Conservation (phyloP, 1,140 invertebrate genomes). For the Lordiphosa clarofinis region DNA sequence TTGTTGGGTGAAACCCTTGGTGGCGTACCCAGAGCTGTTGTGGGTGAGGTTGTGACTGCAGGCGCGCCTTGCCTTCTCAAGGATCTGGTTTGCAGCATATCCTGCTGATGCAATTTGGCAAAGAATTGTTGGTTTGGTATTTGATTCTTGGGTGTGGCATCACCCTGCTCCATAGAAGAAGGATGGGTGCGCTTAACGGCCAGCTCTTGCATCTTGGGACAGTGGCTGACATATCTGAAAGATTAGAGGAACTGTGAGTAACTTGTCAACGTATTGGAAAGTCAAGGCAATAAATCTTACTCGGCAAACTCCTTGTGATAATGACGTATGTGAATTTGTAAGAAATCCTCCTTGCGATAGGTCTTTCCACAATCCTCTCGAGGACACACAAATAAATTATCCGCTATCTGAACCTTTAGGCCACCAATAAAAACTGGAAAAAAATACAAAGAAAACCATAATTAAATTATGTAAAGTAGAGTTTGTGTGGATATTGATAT, state of each 20-base stretch:
- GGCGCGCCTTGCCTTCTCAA: conserved; percentile 33
- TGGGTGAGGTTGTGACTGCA: conserved; percentile 17
- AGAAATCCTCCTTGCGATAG: conserved; percentile 92
- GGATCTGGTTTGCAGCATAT: conserved; percentile 63
- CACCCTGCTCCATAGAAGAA: conserved; percentile 81
- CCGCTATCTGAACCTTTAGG: conserved; percentile 85
- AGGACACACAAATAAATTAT: conserved; percentile 88
- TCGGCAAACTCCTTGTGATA: conserved; percentile 91
- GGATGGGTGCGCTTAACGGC: conserved; percentile 88
- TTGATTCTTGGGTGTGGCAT: conserved; percentile 81
- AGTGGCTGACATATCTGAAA: conserved; percentile 84
- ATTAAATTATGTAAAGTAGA: conserved; percentile 8
- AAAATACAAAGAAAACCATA: conserved; percentile 8
- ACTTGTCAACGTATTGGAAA: not conserved
- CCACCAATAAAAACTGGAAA: conserved; percentile 84
- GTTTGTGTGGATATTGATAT: too few relatives aligned
- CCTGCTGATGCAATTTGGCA: conserved; percentile 73
- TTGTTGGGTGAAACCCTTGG: conserved; percentile 32
- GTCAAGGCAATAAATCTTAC: conserved; percentile 27
- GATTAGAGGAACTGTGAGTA: conserved; percentile 1
- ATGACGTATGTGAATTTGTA: conserved; percentile 95
- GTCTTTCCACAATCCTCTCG: conserved; percentile 91
- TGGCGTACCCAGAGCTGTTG: conserved; percentile 15
- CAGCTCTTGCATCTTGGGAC: conserved; percentile 91
- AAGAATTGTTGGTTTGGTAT: conserved; percentile 79